Evolutionary conservation across 2,797 vertebrate species (phyloP).

Genomic region (Rhincodon typus): DNA sequence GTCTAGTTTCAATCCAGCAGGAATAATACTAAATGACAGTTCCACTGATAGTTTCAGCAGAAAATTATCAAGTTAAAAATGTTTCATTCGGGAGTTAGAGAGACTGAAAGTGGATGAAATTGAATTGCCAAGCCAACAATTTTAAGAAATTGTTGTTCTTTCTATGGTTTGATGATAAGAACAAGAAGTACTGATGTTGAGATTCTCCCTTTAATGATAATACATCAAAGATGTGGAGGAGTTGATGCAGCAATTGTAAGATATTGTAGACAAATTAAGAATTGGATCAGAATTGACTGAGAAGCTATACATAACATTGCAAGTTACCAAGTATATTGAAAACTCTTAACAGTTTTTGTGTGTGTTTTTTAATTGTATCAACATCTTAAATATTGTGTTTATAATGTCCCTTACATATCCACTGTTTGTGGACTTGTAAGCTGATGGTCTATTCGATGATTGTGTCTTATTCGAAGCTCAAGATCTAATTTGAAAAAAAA

Average conservation of each 20-base stretch:
- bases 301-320: background rate
- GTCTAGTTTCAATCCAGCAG: background rate
- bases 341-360: too few relatives aligned
- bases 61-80: background rate
- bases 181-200: background rate
- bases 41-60: background rate
- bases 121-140: background rate
- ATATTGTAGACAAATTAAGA: background rate
- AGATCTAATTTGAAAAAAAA: background rate
- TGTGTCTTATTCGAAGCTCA: background rate
- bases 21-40: background rate
- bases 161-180: background rate
- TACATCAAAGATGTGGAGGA: too few relatives aligned
- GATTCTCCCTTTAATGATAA: background rate
- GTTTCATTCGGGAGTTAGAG: background rate
- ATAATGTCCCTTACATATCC: background rate
- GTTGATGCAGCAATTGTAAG: background rate
- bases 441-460: conserved; percentile 26
- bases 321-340: too few relatives aligned
- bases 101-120: background rate
- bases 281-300: background rate
- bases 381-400: background rate
- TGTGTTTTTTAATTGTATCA: background rate
- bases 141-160: background rate
- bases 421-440: background rate